Conservation (phyloP, 2,113 vertebrate species). For the Leptocoma aspasia region DNA sequence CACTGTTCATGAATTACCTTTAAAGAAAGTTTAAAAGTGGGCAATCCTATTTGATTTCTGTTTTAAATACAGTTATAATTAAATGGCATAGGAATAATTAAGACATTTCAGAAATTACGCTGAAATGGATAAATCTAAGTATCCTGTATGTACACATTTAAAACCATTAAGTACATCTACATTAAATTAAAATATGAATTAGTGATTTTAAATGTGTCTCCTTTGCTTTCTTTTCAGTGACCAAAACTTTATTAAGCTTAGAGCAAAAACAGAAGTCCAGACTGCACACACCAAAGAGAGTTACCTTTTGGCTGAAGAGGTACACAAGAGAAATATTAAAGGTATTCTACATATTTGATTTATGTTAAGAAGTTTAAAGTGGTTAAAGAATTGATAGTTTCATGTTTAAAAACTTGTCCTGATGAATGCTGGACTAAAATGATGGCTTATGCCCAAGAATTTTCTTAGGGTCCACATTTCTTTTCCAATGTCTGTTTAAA, state of each 20-base stretch:
- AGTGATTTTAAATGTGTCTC: background rate
- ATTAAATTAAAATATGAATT: background rate
- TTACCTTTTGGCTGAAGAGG: conserved; percentile 15
- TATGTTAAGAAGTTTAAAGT: conserved; percentile 2
- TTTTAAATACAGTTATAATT: background rate
- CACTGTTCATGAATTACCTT: background rate
- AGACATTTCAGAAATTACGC: background rate
- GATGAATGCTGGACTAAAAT: background rate
- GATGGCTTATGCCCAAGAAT: background rate
- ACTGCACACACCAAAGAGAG: conserved; percentile 42
- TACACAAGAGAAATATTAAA: conserved; percentile 66
- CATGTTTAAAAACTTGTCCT: background rate
- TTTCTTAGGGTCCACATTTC: background rate
- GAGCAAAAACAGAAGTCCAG: conserved; percentile 41
- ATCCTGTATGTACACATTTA: background rate
- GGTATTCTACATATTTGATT: conserved; percentile 61
- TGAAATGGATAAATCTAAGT: background rate
- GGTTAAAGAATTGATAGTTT: background rate
- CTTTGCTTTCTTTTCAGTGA: conserved; percentile 55
- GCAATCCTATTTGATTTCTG: background rate
- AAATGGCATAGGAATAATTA: background rate
- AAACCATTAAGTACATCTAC: background rate
- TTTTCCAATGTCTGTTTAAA: background rate
- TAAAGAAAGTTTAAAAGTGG: background rate
- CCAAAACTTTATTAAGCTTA: conserved; percentile 22